Evolutionary conservation across 1,140 invertebrate genomes (phyloP), one percentile per base, ranked within the genome.

Genomic region (Heliconius eleuchia): DNA sequence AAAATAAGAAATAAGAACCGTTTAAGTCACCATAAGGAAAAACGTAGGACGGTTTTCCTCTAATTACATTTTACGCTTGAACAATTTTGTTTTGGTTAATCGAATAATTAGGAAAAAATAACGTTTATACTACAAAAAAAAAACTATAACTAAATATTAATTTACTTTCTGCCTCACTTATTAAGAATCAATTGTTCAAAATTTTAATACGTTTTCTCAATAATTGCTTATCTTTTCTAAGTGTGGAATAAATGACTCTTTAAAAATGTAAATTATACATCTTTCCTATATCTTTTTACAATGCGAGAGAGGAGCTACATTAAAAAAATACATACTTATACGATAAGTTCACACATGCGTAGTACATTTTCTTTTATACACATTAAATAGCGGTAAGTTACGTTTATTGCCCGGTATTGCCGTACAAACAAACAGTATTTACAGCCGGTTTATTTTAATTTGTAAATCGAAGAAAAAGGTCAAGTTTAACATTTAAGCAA

Each of bases 371-470:
- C 27, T 27, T 30, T 30, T 16, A 46, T 46, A 46, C 16, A 66
- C 60, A 66, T 66, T 66, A 66, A 66, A 66, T 66, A 66, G 27
- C 60, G 60, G 60, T 66, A 66, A 66, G 23, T 30, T 66, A 66
- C 27, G 60, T 66, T 66, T 30, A 66, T 66, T 30, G 60, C 60
- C 60, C 27, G 60, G 23, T 66, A 30, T 30, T 16, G 16, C 27
- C 27, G 27, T 66, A 66, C 60, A 66, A 66, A 66, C 60, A 16
- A 9, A 66, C 23, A 66, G 27, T 66, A 23, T 66, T 66, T 66
- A 66, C 60, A 30, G 60, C 60, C 27, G 27, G 27, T 6, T 9
- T 66, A 66, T 66, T 66, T 66, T 66, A 66, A 66, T 66, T 66
- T 66, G 60, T 30, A 66, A 23, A 66, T 30, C 27, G 60, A 66